phyloP scores from a whole-genome alignment of 2,113 vertebrate species.

The Arothron firmamentum region DNA sequence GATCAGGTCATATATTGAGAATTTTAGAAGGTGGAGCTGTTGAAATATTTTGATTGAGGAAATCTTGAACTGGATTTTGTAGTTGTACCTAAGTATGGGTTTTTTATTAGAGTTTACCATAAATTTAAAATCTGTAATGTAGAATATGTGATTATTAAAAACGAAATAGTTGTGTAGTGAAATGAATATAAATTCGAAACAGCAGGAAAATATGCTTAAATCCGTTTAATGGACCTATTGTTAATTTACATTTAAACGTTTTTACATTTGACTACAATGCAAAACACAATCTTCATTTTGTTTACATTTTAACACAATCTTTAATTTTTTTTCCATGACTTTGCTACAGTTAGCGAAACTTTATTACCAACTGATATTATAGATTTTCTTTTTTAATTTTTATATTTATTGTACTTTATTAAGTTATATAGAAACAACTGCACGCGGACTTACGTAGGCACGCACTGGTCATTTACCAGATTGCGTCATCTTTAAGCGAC shows the following conservation, averaged over 20 bases:
- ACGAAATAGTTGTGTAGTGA: too few species aligned
- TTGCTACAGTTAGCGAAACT: not conserved
- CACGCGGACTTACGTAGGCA: constrained; percentile 26
- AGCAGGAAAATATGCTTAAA: not conserved
- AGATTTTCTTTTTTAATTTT: too few species aligned
- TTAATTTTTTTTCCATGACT: not conserved
- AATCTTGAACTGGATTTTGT: too few species aligned
- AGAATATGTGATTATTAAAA: too few species aligned
- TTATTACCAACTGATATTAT: not conserved
- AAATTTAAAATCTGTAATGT: too few species aligned
- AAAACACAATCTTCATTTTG: too few species aligned
- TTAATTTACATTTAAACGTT: not conserved
- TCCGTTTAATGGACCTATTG: not conserved
- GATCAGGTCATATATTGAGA: too few species aligned
- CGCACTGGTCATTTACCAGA: not conserved
- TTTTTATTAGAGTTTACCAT: too few species aligned
- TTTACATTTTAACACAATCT: not conserved
- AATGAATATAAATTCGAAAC: not conserved
- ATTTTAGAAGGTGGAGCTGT: too few species aligned
- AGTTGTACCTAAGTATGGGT: too few species aligned
- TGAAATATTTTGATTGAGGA: too few species aligned
- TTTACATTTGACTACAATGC: not conserved
- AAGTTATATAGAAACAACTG: not conserved
- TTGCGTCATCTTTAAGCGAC: constrained; percentile 73
- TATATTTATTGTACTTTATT: not conserved